These are phyloP conservation scores for Stomatorhinus walkeri DNA, from an alignment of 2,797 vertebrate genomes.

Conservation along the genomic window DNA sequence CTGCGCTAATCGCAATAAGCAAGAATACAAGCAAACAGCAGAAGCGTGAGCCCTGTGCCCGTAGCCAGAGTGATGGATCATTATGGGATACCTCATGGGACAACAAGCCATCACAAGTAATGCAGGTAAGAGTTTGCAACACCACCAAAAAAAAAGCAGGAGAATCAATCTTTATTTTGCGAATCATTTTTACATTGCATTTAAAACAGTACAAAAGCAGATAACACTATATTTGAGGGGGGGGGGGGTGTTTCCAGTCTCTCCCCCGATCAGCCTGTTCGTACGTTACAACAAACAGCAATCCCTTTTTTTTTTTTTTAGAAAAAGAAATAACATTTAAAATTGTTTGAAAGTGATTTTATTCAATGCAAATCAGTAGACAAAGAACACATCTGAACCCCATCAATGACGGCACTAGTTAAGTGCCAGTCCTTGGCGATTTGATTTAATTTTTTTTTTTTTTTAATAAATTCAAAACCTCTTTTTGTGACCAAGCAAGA, in stretches of 20 bases:
- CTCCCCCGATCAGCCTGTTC: not conserved
- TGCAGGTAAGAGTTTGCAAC: not conserved
- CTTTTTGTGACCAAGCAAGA: not conserved
- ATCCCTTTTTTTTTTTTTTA: not conserved
- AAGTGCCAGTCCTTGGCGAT: not conserved
- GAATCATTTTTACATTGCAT: not conserved
- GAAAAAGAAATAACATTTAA: not conserved
- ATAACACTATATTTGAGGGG: not conserved
- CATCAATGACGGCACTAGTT: not conserved
- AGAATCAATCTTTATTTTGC: constrained; percentile 1
- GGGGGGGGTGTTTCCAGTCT: not conserved
- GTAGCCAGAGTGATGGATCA: not conserved
- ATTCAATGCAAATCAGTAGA: not conserved
- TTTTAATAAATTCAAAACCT: not conserved
- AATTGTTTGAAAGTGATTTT: not conserved
- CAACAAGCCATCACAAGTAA: not conserved
- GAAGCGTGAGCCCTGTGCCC: not conserved
- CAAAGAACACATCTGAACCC: not conserved
- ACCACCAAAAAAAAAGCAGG: not conserved
- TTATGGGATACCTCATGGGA: not conserved
- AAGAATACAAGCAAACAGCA: not conserved
- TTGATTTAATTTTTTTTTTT: not conserved
- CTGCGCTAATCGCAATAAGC: not conserved
- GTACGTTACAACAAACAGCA: not conserved
- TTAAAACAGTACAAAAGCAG: not conserved